Evolutionary conservation across 2,797 vertebrate species (phyloP), one percentile per base, ranked within the genome.

Genomic region (Hylomyscus alleni): DNA sequence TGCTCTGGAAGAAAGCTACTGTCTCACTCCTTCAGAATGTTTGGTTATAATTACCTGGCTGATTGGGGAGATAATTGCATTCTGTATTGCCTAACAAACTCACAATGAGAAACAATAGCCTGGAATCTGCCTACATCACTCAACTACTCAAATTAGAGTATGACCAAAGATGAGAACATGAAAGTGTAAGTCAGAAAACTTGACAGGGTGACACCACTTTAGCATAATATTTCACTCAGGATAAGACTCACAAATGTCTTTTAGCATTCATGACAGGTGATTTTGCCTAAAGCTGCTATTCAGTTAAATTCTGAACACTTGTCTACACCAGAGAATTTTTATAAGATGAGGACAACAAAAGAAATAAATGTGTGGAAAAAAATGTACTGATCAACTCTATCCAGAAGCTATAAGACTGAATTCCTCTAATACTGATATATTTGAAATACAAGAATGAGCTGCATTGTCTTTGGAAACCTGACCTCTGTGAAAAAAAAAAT

Each of bases 1-100:
- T 95, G 95, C 78, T 96, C 84, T 81, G 81, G 95, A 97, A 91
- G 86, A 98, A 95, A 97, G 96, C 65, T 92, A 76, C 14, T 17
- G 2, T 95, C 73, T 80, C 91, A 96, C 91, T 72, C 95, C 52
- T 95, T 75, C 92, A 97, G 80, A 7, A 10, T 56, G 4, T 31
- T 97, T 96, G 34, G 50, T 95, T 95, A 84, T 93, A 97, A 97
- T 95, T 92, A 98, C 58, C 52, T 89, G 88, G 96, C 95, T 98
- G 94, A 97, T 56, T 95, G 77, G 92, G 15, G 76, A 92, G 94
- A 94, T 97, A 98, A 98, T 97, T 97, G 83, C 96, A 95, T 81
- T 92, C 22, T 37, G 97, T 96, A 52, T 95, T 94, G 88, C 93
- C 67, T 90, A 97, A 97, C 90, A 92, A 90, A 96, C 89, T 91